Evolutionary conservation across 2,113 vertebrate species (phyloP), one percentile per base, ranked within the genome.

Genomic region (Myocastor coypus): DNA sequence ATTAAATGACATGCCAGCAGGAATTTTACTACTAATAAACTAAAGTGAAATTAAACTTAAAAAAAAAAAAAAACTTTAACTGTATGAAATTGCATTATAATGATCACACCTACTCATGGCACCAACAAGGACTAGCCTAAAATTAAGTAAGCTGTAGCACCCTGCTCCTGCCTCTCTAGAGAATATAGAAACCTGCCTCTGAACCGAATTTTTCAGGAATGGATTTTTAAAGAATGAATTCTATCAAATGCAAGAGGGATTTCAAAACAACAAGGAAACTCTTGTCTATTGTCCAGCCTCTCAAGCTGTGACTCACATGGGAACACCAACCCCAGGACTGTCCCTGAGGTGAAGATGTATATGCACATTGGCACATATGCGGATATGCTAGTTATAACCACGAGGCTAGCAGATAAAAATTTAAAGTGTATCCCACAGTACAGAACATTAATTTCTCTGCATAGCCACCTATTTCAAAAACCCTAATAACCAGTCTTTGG

Each of bases 1-100:
- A 97, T 97, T 96, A 97, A 95, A 97, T 93, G 95, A 64, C 95
- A 97, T 30, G 93, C 89, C 96, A 86, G 96, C 85, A 93, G 87
- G 95, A 95, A 97, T 97, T 97, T 93, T 93, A 90, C 81, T 95
- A 92, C 89, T 88, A 87, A 97, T 92, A 94, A 96, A 92, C 92
- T 83, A 81, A 97, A 96, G 90, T 84, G 96, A 98, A 96, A 96
- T 96, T 85, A 96, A 96, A 96, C 81, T 87, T 57, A 68, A 86
- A 97, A 95, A 34, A 94, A 95, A 34, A 94, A 24, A 82, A 59
- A 24, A 82, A 55, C 55, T 40, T 57, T 59, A 93, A 82, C 0
- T 24, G 63, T 68, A 75, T 84, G 88, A 95, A 92, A 94, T 77
- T 90, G 59, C 73, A 96, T 89, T 94, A 88, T 64, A 87, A 71